phyloP scores from a whole-genome alignment of 1,140 invertebrate genomes.

The Anthonomus grandis region DNA sequence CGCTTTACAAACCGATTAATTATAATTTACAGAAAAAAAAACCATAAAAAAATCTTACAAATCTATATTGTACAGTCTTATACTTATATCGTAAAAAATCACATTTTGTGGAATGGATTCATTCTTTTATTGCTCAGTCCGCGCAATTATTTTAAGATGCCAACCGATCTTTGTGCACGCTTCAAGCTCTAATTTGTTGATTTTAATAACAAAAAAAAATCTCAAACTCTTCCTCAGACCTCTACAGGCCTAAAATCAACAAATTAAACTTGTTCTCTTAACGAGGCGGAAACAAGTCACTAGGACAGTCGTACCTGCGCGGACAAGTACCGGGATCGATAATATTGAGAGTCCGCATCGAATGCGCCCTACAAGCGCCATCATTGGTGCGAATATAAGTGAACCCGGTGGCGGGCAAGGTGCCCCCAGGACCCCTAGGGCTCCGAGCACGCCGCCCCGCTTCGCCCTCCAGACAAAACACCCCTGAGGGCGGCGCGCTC shows the following conservation, averaged over 20 bases:
- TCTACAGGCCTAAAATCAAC: neutral
- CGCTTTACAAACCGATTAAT: too few relatives aligned
- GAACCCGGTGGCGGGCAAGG: slow-evolving; percentile 68
- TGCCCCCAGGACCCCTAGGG: slow-evolving; percentile 57
- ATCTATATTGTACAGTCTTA: slow-evolving; percentile 28
- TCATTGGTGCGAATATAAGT: slow-evolving; percentile 67
- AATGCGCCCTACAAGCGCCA: slow-evolving; percentile 51
- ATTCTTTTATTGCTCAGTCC: slow-evolving; percentile 41
- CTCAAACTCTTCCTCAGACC: neutral
- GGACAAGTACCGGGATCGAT: slow-evolving; percentile 33
- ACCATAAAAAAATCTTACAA: slow-evolving; percentile 36
- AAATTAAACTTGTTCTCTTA: slow-evolving; percentile 24
- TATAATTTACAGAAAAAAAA: too few relatives aligned
- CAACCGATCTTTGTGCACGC: too few relatives aligned
- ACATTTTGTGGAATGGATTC: slow-evolving; percentile 49
- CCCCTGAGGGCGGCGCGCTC: slow-evolving; percentile 70
- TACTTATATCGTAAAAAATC: slow-evolving; percentile 37
- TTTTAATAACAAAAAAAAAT: too few relatives aligned
- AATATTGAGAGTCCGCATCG: slow-evolving; percentile 36
- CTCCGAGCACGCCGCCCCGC: slow-evolving; percentile 54
- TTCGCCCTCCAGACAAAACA: slow-evolving; percentile 61
- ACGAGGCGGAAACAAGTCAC: slow-evolving; percentile 40
- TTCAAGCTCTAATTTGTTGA: too few relatives aligned
- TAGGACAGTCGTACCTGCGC: slow-evolving; percentile 41
- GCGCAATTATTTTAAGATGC: too few relatives aligned